Conservation (phyloP, 1,140 invertebrate species). For the Drosophila tropicalis region DNA sequence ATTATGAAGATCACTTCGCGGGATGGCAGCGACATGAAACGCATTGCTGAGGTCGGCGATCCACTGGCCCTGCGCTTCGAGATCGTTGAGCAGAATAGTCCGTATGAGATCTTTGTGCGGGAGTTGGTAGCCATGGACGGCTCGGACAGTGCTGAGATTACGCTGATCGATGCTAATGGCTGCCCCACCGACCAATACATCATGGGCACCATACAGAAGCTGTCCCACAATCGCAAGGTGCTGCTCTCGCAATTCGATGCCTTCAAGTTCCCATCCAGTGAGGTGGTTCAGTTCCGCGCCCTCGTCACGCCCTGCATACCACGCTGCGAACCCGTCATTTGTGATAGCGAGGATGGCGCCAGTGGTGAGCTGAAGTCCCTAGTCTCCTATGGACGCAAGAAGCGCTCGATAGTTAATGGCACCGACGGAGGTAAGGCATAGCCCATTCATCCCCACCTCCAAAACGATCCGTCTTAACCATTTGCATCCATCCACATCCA, state of each 20-base stretch:
- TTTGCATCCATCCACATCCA: slow-evolving; percentile 32
- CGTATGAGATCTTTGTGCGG: slow-evolving; percentile 97
- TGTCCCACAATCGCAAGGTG: slow-evolving; percentile 88
- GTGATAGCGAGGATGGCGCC: slow-evolving; percentile 90
- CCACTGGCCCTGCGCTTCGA: slow-evolving; percentile 95
- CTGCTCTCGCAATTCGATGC: slow-evolving; percentile 96
- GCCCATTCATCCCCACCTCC: neutral
- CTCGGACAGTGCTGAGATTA: slow-evolving; percentile 95
- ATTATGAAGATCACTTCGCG: slow-evolving; percentile 97
- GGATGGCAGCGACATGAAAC: slow-evolving; percentile 89
- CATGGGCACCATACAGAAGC: slow-evolving; percentile 95
- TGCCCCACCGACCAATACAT: slow-evolving; percentile 96
- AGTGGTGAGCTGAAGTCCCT: slow-evolving; percentile 91
- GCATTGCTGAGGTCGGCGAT: slow-evolving; percentile 94
- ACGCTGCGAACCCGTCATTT: slow-evolving; percentile 94
- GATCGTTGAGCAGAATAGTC: slow-evolving; percentile 94
- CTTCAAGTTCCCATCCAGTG: slow-evolving; percentile 98
- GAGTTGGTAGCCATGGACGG: slow-evolving; percentile 97
- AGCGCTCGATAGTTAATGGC: slow-evolving; percentile 73
- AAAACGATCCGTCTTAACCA: slow-evolving; percentile 25
- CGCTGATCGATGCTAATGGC: slow-evolving; percentile 94
- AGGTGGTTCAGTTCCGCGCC: slow-evolving; percentile 96
- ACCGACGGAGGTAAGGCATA: slow-evolving; percentile 69
- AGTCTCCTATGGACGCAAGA: slow-evolving; percentile 90
- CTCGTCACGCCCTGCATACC: slow-evolving; percentile 96